These are phyloP conservation scores for Thalpophila matura DNA, from an alignment of 2,888 invertebrate genomes.

Conservation along the genomic window DNA sequence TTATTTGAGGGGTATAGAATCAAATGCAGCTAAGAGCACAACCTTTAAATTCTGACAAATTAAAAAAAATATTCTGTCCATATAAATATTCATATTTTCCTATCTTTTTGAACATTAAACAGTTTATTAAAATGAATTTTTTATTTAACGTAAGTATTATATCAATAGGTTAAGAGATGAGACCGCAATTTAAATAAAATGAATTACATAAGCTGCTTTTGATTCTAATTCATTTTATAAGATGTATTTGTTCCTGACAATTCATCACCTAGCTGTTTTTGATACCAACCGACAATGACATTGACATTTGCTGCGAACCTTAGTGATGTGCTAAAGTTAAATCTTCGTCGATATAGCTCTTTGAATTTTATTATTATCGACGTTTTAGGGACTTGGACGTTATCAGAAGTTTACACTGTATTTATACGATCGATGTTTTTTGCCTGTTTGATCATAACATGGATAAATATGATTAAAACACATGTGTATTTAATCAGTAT, in stretches of 20 bases:
- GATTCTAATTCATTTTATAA: constrained; percentile 21
- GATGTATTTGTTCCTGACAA: constrained; percentile 21
- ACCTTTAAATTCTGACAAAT: constrained; percentile 3
- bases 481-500: no score
- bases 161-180: constrained; percentile 11
- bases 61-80: not conserved
- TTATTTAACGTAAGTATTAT: constrained; percentile 3
- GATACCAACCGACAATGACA: no score
- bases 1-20: no score
- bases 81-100: constrained; percentile 4
- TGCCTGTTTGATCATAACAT: no score
- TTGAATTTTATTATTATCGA: no score
- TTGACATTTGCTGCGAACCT: no score
- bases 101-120: constrained; percentile 19
- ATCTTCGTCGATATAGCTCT: no score
- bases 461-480: no score
- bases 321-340: no score
- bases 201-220: constrained; percentile 20
- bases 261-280: constrained; percentile 19
- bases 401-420: no score
- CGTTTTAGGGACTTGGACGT: no score
- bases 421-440: no score
- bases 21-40: constrained; percentile 4
- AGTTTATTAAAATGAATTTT: constrained; percentile 4
- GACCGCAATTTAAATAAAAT: constrained; percentile 11